Evolutionary conservation across 2,888 invertebrate species (phyloP), one percentile per base, ranked within the genome.

Genomic region (Margaritifera margaritifera): DNA sequence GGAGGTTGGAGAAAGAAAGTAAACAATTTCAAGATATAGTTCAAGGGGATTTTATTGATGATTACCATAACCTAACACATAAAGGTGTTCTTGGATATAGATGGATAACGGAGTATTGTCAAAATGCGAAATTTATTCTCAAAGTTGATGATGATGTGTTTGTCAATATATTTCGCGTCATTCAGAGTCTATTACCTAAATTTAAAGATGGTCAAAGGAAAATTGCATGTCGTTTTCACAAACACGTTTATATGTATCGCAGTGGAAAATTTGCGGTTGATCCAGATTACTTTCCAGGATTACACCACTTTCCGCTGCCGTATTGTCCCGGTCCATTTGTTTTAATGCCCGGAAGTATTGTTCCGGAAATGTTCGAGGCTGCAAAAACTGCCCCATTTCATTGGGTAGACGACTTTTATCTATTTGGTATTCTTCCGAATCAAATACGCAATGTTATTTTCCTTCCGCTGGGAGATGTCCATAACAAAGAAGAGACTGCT

Each of bases 151-250:
- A 84, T 58, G 83, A 84, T 60, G 72, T 81, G 59, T 83, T 80
- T 62, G 63, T 84, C 15, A 79, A 84, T 66, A 74, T 80, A 1
- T 81, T 80, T 42, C 68, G 69, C 20, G 42, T 83, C n/a, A 31
- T 77, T 25, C 62, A 42, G 8, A 42, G 2, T 1, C 42, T 42
- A 0, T 11, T 42, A 42, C 42, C 42, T 11, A 11, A 42, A 8
- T 42, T 42, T 42, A 42, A 42, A 42, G 11, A 42, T 42, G 42
- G 42, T 11, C 42, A 42, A 42, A 42, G 42, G 42, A 42, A 42
- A 42, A 42, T 42, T 42, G 42, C 42, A 42, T 2, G 42, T 42
- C 42, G 42, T 42, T 11, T 42, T 42, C 42, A 42, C 42, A 11
- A 42, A 42, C 11, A 42, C 11, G 11, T 42, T 8, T 42, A 42